Evolutionary conservation across 2,113 vertebrate species (phyloP).

Genomic region (Nothoprocta pentlandii): DNA sequence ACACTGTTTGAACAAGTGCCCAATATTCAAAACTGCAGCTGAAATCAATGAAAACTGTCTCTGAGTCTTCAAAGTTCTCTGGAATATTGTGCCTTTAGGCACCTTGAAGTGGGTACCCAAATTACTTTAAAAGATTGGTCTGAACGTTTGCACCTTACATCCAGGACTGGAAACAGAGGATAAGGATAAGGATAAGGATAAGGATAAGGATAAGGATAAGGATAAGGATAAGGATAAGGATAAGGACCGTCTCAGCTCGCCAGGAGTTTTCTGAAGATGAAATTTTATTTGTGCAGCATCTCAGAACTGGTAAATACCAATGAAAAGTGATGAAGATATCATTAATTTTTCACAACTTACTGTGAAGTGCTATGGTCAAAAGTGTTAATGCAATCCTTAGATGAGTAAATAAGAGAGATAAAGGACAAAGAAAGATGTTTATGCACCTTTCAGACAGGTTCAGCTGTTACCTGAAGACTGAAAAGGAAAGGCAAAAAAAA

Average conservation of each 20-base stretch:
- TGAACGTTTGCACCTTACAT: not conserved
- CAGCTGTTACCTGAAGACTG: not conserved
- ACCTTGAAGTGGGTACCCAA: not conserved
- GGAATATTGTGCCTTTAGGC: not conserved
- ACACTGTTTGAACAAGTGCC: not conserved
- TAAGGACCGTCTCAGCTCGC: not conserved
- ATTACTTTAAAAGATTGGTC: not conserved
- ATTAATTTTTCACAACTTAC: not conserved
- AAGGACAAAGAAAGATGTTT: not conserved
- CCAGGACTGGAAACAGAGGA: not conserved
- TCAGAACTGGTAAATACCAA: not conserved
- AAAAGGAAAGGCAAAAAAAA: not conserved
- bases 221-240: not conserved
- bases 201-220: too few species aligned
- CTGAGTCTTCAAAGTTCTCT: not conserved
- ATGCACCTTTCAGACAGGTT: not conserved
- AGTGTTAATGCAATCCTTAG: not conserved
- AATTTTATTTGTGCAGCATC: not conserved
- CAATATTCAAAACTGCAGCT: not conserved
- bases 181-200: not conserved
- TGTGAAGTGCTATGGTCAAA: not conserved
- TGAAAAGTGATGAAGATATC: not conserved
- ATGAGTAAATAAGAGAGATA: not conserved
- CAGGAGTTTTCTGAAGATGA: not conserved
- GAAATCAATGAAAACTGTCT: not conserved